phyloP scores from a whole-genome alignment of 2,113 vertebrate genomes.

The Pteruthius melanotis region DNA sequence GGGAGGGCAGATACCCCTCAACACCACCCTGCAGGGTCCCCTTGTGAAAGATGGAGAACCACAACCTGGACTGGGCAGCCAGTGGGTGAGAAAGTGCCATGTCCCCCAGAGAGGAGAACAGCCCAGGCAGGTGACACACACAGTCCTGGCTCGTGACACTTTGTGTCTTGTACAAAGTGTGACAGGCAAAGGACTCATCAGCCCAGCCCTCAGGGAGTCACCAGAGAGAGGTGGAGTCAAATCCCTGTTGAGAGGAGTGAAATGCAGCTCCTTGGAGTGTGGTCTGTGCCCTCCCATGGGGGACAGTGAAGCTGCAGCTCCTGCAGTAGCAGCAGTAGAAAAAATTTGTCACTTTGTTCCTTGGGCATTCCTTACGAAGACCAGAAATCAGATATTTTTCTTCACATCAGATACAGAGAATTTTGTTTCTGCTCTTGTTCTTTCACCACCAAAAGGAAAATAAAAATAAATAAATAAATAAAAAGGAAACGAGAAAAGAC shows the following conservation, averaged over 20 bases:
- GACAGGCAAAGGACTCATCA: neutral
- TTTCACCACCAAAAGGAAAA: neutral
- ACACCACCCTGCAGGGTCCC: accelerated
- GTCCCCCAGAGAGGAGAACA: neutral
- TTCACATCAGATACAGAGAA: neutral
- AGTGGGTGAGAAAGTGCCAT: neutral
- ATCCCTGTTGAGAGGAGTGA: neutral
- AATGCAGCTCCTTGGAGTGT: accelerated
- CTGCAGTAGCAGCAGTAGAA: neutral
- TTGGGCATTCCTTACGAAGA: neutral
- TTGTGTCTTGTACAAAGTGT: accelerated
- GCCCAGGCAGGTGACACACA: neutral
- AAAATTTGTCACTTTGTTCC: neutral
- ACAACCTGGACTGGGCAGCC: neutral
- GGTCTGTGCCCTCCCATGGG: neutral
- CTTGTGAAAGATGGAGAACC: neutral
- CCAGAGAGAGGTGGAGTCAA: neutral
- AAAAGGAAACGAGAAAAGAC: neutral
- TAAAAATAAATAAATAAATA: neutral
- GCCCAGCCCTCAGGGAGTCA: neutral
- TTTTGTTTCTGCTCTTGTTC: neutral
- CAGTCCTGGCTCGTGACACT: neutral
- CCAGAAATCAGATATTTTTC: neutral
- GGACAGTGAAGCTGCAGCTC: neutral
- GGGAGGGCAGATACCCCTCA: neutral